Conservation (phyloP, 2,113 vertebrate genomes). For the Motacilla alba region DNA sequence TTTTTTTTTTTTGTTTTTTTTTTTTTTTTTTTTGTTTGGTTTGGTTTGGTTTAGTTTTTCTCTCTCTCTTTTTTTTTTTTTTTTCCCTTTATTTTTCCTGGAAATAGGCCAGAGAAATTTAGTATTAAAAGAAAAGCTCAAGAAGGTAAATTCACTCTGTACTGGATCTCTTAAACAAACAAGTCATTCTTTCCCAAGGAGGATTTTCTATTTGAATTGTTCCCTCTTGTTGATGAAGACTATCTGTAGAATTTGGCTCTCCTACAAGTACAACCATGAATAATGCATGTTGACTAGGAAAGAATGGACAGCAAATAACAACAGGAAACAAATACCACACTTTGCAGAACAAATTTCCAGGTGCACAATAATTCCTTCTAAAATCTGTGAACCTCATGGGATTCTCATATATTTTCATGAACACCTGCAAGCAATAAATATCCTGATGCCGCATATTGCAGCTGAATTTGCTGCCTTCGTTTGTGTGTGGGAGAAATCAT, state of each 20-base stretch:
- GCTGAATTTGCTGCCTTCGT: conserved; percentile 51
- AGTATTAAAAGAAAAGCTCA: neutral
- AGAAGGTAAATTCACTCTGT: neutral
- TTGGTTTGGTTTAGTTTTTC: neutral
- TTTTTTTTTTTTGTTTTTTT: no score
- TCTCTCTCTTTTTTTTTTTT: neutral
- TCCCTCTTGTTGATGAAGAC: conserved; percentile 45
- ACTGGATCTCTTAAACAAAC: neutral
- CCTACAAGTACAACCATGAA: conserved; percentile 55
- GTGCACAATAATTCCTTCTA: conserved; percentile 63
- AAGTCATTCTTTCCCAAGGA: conserved; percentile 26
- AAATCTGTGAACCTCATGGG: conserved; percentile 61
- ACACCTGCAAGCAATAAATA: conserved; percentile 66
- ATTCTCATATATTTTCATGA: conserved; percentile 66
- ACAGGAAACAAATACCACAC: conserved; percentile 61
- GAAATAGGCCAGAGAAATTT: neutral
- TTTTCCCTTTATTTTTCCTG: neutral
- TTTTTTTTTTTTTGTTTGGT: neutral
- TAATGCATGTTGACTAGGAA: conserved; percentile 61
- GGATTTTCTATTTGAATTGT: conserved; percentile 37
- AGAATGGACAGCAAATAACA: conserved; percentile 58
- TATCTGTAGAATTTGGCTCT: conserved; percentile 54
- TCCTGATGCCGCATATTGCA: neutral
- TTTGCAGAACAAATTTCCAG: conserved; percentile 64
- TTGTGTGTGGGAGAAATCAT: conserved; percentile 29